Base-by-base conservation (phyloP, 1,140 invertebrate genomes). In the Brachionus calyciflorus region DNA sequence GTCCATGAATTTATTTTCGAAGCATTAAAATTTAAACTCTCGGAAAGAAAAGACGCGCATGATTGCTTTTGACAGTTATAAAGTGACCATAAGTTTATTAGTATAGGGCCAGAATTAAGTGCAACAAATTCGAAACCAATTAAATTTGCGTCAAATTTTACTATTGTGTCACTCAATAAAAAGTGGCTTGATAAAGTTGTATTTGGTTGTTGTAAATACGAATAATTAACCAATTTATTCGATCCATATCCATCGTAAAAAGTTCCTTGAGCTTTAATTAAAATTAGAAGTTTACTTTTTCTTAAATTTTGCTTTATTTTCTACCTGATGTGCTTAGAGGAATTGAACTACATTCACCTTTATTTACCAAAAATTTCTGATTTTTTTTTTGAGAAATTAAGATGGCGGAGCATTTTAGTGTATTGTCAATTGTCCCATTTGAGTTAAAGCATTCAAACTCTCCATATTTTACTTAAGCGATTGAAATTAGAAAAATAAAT, bases 321-420 rank as follows among this genome's bases (percentile, higher is more conserved):
- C n/a, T n/a, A n/a, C n/a, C n/a, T n/a, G n/a, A 55, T 4, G 14
- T 55, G 9, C 26, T 55, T 4, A 21, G 14, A n/a, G 19, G 21
- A 28, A 24, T 28, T 12, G 28, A 24, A 12, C 53, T 28, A 55
- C 28, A 55, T 28, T 55, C 53, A 55, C 28, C 26, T 28, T 28
- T 30, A n/a, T n/a, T n/a, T n/a, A n/a, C n/a, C n/a, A n/a, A n/a
- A 60, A 60, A 60, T 33, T 60, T 14, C 9, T 60, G 55, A 60
- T 6, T 30, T 19, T 37, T 19, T 19, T 60, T 60, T 17, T 60
- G 55, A 19, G 55, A 60, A 12, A 60, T 37, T 9, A 60, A 33
- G 1, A 60, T n/a, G 5, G 37, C 28, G n/a, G 30, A 28, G 37
- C 55, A 60, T 37, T 33, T 33, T 37, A 60, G 19, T 6, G 55